Base-by-base conservation (phyloP, 2,888 invertebrate genomes). In the Ichneumoninae sp. region DNA sequence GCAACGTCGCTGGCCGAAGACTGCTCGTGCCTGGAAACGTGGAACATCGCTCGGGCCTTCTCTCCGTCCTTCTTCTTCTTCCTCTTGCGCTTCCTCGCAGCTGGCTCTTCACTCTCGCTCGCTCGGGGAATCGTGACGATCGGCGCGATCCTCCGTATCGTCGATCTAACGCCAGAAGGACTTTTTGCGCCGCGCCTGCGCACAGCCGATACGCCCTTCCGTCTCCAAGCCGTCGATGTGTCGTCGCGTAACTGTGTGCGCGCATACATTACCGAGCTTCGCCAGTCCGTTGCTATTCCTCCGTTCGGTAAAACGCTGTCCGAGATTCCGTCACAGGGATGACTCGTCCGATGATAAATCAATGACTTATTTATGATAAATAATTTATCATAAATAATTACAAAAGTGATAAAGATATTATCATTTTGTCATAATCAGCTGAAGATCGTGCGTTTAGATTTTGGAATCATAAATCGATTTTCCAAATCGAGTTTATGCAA, bases 1-100 rank as follows among this genome's bases (percentile, higher is more conserved):
- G 75, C 79, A 74, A 79, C 79, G 78, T 70, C 65, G 75, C 83
- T 79, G 47, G 65, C 54, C 69, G 57, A 65, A 75, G 79, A 83
- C 74, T 76, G 75, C 54, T 57, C 44, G 75, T 50, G 80, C 30
- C 66, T 71, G 72, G 72, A 80, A 66, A 71, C 76, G 65, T 75
- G 75, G 80, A 80, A 75, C 79, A 83, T 83, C 82, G 80, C 57
- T 80, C 70, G 62, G 7, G 80, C 66, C 70, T 70, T 66, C 79
- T 80, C 70, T 80, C 16, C 52, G 65, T 71, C 75, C 75, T 79
- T 83, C 79, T 65, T 79, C 80, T 22, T 62, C 70, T 50, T 57
- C 22, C 54, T 52, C 6, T 7, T 26, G 16, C 33, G 30, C 74
- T 50, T 75, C 79, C 33, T 83, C 54, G 75, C 70, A 33, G 22